Evolutionary conservation across 1,140 invertebrate species (phyloP).

Genomic region (Polypedilum pembai): DNA sequence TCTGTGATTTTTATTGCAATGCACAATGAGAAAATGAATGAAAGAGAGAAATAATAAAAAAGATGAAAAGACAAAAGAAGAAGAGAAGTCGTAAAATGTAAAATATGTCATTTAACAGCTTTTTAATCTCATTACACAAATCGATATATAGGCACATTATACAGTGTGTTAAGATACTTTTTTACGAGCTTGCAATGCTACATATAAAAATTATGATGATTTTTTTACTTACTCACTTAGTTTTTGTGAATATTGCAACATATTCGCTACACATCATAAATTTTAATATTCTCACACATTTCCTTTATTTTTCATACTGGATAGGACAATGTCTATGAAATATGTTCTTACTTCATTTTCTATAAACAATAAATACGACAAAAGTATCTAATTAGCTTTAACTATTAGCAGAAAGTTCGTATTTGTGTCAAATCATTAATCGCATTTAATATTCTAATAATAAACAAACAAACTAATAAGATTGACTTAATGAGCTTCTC

Average conservation of each 20-base stretch:
- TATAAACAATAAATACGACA: not conserved
- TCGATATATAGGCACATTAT: slow-evolving; percentile 12
- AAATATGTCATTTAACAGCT: slow-evolving; percentile 25
- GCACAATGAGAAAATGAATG: not conserved
- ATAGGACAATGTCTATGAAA: not conserved
- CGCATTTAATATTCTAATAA: no score
- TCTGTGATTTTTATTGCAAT: slow-evolving; percentile 24
- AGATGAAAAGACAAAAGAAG: slow-evolving; percentile 4
- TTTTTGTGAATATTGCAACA: not conserved
- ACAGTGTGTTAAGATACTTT: not conserved
- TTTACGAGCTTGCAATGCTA: slow-evolving; percentile 6
- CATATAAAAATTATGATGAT: not conserved
- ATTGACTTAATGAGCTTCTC: no score
- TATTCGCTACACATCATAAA: slow-evolving; percentile 27
- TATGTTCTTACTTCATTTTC: no score
- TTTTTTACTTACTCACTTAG: not conserved
- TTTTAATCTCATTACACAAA: slow-evolving; percentile 27
- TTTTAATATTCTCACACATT: not conserved
- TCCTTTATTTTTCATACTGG: not conserved
- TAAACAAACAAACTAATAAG: no score
- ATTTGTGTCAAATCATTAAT: no score
- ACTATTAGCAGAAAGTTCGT: no score
- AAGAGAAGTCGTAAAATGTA: slow-evolving; percentile 6
- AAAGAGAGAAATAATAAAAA: not conserved
- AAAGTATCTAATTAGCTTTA: no score